Percentiles rank a stretch among this genome's conserved stretches.
These are phyloP conservation scores for Drosophila hawaiiensis DNA, from an alignment of 2,888 invertebrate genomes.

Conservation along the genomic window DNA sequence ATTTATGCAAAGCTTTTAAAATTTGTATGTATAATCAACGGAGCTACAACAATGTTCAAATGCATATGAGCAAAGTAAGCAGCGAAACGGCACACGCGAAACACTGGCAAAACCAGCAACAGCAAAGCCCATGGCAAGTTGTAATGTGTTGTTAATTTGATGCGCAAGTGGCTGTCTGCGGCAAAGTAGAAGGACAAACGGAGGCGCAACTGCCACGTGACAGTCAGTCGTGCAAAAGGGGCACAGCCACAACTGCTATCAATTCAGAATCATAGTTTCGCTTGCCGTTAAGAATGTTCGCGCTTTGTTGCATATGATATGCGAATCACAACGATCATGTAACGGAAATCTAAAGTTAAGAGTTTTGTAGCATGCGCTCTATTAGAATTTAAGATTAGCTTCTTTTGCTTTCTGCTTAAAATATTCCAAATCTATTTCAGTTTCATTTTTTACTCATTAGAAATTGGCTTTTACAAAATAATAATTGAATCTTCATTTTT, in stretches of 20 bases:
- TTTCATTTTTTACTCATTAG: neutral
- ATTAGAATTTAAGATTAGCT: neutral
- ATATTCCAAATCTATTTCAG: neutral
- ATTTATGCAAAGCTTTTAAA: slow-evolving; percentile 53
- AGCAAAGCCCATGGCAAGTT: slow-evolving; percentile 40
- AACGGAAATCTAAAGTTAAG: neutral
- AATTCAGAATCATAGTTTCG: slow-evolving; percentile 30
- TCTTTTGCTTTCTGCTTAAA: neutral
- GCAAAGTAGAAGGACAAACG: slow-evolving; percentile 32
- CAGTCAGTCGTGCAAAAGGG: neutral
- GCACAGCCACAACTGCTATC: neutral
- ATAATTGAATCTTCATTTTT: neutral
- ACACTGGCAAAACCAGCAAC: slow-evolving; percentile 3
- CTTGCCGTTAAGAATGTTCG: slow-evolving; percentile 47
- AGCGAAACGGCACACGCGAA: slow-evolving; percentile 36
- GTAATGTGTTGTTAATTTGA: slow-evolving; percentile 79
- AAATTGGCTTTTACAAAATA: neutral
- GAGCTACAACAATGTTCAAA: slow-evolving; percentile 37
- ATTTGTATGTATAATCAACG: slow-evolving; percentile 54
- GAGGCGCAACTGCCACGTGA: slow-evolving; percentile 1
- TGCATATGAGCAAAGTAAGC: slow-evolving; percentile 51
- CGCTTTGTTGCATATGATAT: neutral
- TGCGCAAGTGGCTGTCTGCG: slow-evolving; percentile 49
- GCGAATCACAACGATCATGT: neutral
- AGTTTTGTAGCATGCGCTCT: neutral